Evolutionary conservation across 2,797 vertebrate genomes (phyloP).

Genomic region (Alauda arvensis): DNA sequence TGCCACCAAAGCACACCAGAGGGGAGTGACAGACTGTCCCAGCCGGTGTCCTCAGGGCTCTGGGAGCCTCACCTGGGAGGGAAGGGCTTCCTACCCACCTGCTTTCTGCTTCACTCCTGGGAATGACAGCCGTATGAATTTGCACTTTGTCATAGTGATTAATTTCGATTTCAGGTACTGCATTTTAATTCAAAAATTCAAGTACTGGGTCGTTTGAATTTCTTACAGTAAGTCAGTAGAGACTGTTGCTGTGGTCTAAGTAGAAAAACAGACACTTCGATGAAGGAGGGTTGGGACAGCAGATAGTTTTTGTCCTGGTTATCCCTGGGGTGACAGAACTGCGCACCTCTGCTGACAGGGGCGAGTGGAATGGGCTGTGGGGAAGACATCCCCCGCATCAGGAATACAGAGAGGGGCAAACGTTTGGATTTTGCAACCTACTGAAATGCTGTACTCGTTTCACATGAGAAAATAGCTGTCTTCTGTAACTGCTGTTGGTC

Average conservation of each 20-base stretch:
- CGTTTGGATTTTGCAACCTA: neutral
- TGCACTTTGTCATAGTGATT: neutral
- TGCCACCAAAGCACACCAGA: neutral
- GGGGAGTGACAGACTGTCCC: neutral
- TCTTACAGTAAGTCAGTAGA: neutral
- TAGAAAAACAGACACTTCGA: neutral
- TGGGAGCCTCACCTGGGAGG: neutral
- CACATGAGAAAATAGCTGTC: neutral
- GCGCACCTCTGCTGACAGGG: neutral
- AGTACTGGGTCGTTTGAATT: neutral
- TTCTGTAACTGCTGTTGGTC: neutral
- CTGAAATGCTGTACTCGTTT: neutral
- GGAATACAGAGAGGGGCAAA: neutral
- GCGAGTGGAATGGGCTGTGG: fast-evolving
- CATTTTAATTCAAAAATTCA: neutral
- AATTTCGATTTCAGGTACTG: neutral
- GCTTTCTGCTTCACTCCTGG: neutral
- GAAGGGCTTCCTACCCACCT: neutral
- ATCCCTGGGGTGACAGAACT: neutral
- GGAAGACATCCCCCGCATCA: fast-evolving
- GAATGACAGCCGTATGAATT: neutral
- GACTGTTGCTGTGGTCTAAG: neutral
- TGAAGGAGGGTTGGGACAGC: neutral
- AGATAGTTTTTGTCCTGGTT: neutral
- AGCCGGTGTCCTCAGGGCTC: neutral